Percentiles rank a stretch among this genome's conserved stretches.
Conservation (phyloP, 2,797 vertebrate species). For the Pseudochirops corinnae region DNA sequence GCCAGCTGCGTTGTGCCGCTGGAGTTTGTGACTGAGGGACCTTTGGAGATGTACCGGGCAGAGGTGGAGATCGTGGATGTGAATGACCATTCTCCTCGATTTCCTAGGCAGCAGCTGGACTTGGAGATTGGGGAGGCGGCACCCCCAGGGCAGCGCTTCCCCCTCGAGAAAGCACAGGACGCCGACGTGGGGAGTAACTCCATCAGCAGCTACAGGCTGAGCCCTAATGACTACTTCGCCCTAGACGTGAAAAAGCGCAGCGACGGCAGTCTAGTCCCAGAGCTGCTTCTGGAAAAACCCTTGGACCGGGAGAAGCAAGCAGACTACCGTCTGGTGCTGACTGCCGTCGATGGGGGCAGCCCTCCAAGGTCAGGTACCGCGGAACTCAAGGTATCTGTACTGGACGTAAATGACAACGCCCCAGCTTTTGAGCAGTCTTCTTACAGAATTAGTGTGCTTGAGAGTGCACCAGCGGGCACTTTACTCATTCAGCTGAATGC, state of each 20-base stretch:
- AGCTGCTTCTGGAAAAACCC: constrained; percentile 79
- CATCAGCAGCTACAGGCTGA: constrained; percentile 81
- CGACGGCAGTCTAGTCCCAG: constrained; percentile 79
- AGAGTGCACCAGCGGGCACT: constrained; percentile 76
- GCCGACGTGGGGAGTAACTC: constrained; percentile 77
- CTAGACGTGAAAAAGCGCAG: constrained; percentile 87
- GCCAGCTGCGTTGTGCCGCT: constrained; percentile 80
- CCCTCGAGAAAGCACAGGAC: constrained; percentile 81
- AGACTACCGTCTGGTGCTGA: constrained; percentile 77
- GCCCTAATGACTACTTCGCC: constrained; percentile 77
- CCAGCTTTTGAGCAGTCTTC: constrained; percentile 80
- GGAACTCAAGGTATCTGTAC: constrained; percentile 77
- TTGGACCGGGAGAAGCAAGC: constrained; percentile 80
- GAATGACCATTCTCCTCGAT: constrained; percentile 82
- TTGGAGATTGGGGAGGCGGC: constrained; percentile 80
- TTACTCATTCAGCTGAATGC: constrained; percentile 79
- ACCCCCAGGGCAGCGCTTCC: constrained; percentile 78
- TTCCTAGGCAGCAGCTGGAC: constrained; percentile 76
- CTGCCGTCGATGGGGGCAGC: constrained; percentile 79
- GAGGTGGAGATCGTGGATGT: constrained; percentile 82
- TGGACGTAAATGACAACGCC: constrained; percentile 83
- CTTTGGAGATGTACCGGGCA: constrained; percentile 79
- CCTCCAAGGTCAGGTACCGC: constrained; percentile 79
- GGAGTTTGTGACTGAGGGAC: constrained; percentile 80
- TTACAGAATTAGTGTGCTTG: constrained; percentile 77